Conservation (phyloP, 2,888 invertebrate species). For the Pollenia labialis region DNA sequence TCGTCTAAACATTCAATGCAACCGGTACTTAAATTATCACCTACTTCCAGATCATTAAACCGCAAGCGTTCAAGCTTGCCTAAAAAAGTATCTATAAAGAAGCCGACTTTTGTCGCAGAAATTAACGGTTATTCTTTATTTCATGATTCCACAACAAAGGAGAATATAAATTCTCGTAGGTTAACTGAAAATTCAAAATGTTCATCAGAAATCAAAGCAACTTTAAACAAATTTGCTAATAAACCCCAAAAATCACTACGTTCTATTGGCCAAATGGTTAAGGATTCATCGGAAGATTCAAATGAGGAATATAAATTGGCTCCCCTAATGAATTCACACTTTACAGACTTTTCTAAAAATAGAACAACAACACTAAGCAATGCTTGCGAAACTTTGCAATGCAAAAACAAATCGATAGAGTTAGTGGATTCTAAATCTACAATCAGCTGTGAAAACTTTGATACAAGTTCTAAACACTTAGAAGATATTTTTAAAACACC, state of each 20-base stretch:
- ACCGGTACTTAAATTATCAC: conserved; percentile 30
- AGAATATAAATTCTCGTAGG: conserved; percentile 74
- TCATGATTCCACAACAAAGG: conserved; percentile 62
- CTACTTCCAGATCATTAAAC: not conserved
- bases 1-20: conserved; percentile 39
- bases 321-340: conserved; percentile 68
- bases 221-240: not conserved
- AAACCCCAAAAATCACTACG: not conserved
- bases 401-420: conserved; percentile 64
- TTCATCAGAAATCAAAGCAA: conserved; percentile 55
- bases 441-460: conserved; percentile 74
- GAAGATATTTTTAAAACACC: conserved; percentile 76
- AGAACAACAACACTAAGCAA: conserved; percentile 59
- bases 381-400: conserved; percentile 73
- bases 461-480: conserved; percentile 75
- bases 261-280: not conserved
- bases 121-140: not conserved
- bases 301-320: conserved; percentile 71
- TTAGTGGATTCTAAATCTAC: conserved; percentile 76
- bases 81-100: conserved; percentile 30
- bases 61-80: not conserved
- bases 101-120: conserved; percentile 58
- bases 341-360: conserved; percentile 48
- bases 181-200: conserved; percentile 74
- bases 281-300: conserved; percentile 57